phyloP scores from a whole-genome alignment of 2,888 invertebrate species.

The Tipula unca region DNA sequence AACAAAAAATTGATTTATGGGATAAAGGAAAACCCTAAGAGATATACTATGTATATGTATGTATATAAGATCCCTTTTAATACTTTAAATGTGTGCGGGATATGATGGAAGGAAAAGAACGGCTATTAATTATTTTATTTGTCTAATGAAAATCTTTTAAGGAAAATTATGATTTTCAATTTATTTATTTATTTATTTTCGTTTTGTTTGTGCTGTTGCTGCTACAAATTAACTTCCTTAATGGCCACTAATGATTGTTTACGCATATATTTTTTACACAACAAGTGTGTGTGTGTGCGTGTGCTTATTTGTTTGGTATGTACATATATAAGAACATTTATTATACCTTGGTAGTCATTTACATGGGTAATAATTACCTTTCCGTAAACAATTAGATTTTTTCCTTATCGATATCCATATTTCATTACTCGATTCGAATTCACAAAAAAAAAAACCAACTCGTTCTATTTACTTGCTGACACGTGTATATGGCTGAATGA shows the following conservation, averaged over 20 bases:
- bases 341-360: neutral
- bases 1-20: conserved; percentile 8
- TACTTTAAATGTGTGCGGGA: neutral
- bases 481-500: conserved; percentile 8
- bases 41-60: neutral
- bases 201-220: neutral
- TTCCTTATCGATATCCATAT: neutral
- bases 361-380: conserved; percentile 1
- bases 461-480: neutral
- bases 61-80: neutral
- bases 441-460: neutral
- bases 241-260: conserved; percentile 8
- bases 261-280: neutral
- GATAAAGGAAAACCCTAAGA: neutral
- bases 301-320: neutral
- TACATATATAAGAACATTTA: neutral
- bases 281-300: neutral
- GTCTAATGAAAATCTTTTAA: neutral
- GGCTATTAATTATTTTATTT: conserved; percentile 8
- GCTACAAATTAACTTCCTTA: neutral
- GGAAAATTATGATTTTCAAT: neutral
- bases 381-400: neutral
- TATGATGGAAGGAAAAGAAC: neutral
- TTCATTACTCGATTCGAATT: neutral
- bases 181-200: neutral